Evolutionary conservation across 2,888 invertebrate species (phyloP).

Genomic region (Tortrix viridana): DNA sequence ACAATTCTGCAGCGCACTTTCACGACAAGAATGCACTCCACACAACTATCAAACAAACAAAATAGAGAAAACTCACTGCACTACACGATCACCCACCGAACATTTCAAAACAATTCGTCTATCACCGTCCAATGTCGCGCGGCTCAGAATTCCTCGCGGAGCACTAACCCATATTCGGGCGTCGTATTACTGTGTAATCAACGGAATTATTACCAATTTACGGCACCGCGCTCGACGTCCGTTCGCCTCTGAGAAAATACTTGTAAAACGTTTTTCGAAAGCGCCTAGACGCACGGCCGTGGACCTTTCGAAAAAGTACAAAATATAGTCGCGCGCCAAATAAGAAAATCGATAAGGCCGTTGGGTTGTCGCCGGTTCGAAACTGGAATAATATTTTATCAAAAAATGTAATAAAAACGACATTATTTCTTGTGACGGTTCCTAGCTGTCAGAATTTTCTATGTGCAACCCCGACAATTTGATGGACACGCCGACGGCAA

Average conservation of each 20-base stretch:
- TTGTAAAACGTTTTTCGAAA: slow-evolving; percentile 82
- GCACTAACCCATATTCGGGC: slow-evolving; percentile 81
- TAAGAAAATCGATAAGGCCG: slow-evolving; percentile 82
- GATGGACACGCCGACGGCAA: slow-evolving; percentile 44
- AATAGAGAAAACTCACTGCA: slow-evolving; percentile 62
- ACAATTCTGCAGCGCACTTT: slow-evolving; percentile 71
- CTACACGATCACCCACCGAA: slow-evolving; percentile 52
- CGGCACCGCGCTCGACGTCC: slow-evolving; percentile 75
- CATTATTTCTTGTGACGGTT: slow-evolving; percentile 81
- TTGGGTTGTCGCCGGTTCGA: slow-evolving; percentile 69
- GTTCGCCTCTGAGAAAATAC: slow-evolving; percentile 74
- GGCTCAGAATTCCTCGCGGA: slow-evolving; percentile 62
- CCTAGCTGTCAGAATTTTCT: slow-evolving; percentile 82
- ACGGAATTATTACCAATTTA: slow-evolving; percentile 82
- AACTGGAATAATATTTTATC: slow-evolving; percentile 83
- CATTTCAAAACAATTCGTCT: slow-evolving; percentile 50
- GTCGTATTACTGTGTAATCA: slow-evolving; percentile 79
- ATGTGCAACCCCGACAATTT: slow-evolving; percentile 60
- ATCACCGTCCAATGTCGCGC: slow-evolving; percentile 66
- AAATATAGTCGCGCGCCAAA: slow-evolving; percentile 78
- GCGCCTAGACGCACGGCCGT: slow-evolving; percentile 74
- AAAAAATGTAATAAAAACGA: slow-evolving; percentile 84
- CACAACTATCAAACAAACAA: slow-evolving; percentile 63
- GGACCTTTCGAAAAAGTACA: slow-evolving; percentile 80
- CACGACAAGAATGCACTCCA: slow-evolving; percentile 68